Base-by-base conservation (phyloP, 2,888 invertebrate genomes). In the Melipona bicolor region DNA sequence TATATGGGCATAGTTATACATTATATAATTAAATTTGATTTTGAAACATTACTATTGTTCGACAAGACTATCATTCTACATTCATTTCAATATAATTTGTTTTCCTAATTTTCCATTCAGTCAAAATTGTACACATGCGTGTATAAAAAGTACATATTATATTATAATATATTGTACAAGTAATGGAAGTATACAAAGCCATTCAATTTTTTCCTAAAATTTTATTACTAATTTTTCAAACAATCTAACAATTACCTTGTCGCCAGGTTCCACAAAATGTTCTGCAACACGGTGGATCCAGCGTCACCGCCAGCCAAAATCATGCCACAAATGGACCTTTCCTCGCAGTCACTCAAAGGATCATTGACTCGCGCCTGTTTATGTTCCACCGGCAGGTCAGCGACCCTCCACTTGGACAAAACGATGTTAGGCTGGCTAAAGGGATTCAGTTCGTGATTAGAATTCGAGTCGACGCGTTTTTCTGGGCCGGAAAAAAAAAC, bases 321-420 rank as follows among this genome's bases (percentile, higher is more conserved):
- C 73, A 93, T 81, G 77, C 93, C 92, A 84, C 95, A 95, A 70
- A 94, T 91, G 21, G 92, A 90, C 70, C 90, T 91, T 77, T 93
- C 92, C 82, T 94, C 94, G 87, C 95, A 94, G 43, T 76, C 77
- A 19, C 87, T 77, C 56, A 85, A 84, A 17, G 83, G 83, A 54
- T 84, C 84, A 52, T 76, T 81, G 56, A 87, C 54, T 77, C 86
- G 84, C 32, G 73, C 81, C 15, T 78, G 85, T 73, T 94, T 94
- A 77, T 94, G 94, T 82, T 94, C 94, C 43, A 86, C 86, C 19
- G 91, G 91, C n/a, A 93, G 88, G 79, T 93, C 92, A 54, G 92
- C 86, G 52, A 91, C 93, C 74, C 93, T 89, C 72, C 92, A 84
- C 81, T 94, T 94, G 56, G 95, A 93, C 56, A 95, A 90, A 64